phyloP scores from a whole-genome alignment of 2,888 invertebrate genomes.

The Heliconius charithonia region DNA sequence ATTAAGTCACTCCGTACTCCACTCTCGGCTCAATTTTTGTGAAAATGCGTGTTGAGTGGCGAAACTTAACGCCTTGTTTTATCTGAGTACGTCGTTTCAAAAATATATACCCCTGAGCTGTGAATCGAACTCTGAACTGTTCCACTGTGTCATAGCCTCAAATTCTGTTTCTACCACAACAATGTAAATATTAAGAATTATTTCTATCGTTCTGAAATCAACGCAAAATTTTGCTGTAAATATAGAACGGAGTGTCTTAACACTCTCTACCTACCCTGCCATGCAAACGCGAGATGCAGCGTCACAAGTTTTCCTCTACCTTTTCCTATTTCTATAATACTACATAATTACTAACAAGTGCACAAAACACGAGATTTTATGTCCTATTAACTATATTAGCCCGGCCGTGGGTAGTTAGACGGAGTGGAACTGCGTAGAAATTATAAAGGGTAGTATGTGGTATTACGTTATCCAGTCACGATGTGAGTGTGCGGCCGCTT shows the following conservation, averaged over 20 bases:
- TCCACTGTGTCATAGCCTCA: not conserved
- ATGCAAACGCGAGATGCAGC: no score
- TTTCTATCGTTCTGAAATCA: no score
- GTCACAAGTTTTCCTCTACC: not conserved
- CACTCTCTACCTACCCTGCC: no score
- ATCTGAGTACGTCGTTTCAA: not conserved
- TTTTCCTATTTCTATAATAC: no score
- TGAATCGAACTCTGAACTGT: not conserved
- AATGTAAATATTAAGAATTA: no score
- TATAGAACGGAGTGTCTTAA: no score
- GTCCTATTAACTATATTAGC: conserved; percentile 2
- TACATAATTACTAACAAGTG: not conserved
- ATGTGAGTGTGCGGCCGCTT: not conserved
- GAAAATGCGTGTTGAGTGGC: not conserved
- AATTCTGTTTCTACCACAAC: no score
- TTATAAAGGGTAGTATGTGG: conserved; percentile 24
- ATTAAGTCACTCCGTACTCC: not conserved
- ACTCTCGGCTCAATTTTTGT: not conserved
- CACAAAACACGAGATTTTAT: not conserved
- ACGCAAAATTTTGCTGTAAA: no score
- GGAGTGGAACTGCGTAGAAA: conserved; percentile 25
- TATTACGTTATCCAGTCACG: conserved; percentile 30
- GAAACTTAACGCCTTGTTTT: not conserved
- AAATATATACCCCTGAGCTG: not conserved
- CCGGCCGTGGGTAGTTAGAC: conserved; percentile 25